A percentile compares a stretch with the other conserved stretches of the same genome.
These are phyloP conservation scores for Rhyacophila brunnea DNA, from an alignment of 1,140 invertebrate genomes.

Conservation along the genomic window DNA sequence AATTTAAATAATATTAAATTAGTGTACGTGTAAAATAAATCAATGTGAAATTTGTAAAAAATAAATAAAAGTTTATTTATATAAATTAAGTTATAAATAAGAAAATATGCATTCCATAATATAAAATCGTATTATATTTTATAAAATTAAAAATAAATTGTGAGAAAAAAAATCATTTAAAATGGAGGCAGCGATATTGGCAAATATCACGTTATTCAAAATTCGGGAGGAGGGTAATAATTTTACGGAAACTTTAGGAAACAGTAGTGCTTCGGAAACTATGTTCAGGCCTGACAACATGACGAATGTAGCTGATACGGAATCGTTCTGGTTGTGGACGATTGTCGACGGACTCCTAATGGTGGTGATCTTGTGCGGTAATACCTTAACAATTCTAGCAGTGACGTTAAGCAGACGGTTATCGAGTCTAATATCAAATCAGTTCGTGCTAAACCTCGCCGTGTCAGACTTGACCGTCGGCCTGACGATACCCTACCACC, in stretches of 20 bases:
- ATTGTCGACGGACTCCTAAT: conserved; percentile 64
- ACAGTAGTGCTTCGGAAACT: conserved; percentile 38
- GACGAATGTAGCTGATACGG: conserved; percentile 7
- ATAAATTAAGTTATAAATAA: not conserved
- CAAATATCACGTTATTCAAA: conserved; percentile 29
- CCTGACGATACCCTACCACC: conserved; percentile 69
- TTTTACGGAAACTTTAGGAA: conserved; percentile 37
- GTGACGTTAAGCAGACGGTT: conserved; percentile 64
- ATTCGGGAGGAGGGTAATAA: conserved; percentile 27
- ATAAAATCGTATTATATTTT: too few species aligned
- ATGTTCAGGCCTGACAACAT: conserved; percentile 32
- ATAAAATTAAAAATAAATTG: too few species aligned
- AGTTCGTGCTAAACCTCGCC: conserved; percentile 72
- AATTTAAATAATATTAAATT: not conserved
- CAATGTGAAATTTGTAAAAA: not conserved
- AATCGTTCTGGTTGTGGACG: conserved; percentile 56
- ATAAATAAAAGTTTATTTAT: not conserved
- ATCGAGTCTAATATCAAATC: conserved; percentile 64
- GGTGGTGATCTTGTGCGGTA: conserved; percentile 64
- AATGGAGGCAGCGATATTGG: conserved; percentile 15
- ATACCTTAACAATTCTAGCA: conserved; percentile 69
- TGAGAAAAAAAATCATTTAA: not conserved
- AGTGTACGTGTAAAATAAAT: not conserved
- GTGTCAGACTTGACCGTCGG: conserved; percentile 73
- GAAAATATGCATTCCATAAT: not conserved